These are phyloP conservation scores for Hipparchia semele DNA, from an alignment of 2,888 invertebrate genomes.

Conservation along the genomic window DNA sequence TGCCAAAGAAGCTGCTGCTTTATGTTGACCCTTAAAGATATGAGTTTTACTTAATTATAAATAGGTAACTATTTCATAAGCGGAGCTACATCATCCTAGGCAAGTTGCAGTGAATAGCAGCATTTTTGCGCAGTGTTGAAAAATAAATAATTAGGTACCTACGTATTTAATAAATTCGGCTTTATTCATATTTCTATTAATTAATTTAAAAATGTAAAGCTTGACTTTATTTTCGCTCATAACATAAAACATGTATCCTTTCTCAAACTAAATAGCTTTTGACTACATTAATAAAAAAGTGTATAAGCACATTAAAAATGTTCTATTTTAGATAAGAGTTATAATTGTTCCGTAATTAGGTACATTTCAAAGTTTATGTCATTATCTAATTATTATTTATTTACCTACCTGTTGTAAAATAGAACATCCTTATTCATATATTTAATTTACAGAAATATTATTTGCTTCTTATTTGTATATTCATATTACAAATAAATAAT, in stretches of 20 bases:
- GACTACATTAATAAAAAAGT: background rate
- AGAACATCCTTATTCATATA: slow-evolving; percentile 10
- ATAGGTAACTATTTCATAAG: slow-evolving; percentile 29
- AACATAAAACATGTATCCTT: slow-evolving; percentile 11
- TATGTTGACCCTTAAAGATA: slow-evolving; percentile 14
- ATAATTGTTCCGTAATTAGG: background rate
- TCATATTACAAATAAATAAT: slow-evolving; percentile 9
- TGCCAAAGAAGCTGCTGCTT: slow-evolving; percentile 24
- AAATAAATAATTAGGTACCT: background rate
- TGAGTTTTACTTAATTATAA: slow-evolving; percentile 20
- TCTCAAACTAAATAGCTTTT: slow-evolving; percentile 9
- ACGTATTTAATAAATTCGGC: slow-evolving; percentile 5
- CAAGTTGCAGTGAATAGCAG: slow-evolving; percentile 34
- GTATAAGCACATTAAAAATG: slow-evolving; percentile 2
- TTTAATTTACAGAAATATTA: background rate
- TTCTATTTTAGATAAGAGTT: slow-evolving; percentile 1
- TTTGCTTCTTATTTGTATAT: background rate
- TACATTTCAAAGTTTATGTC: background rate
- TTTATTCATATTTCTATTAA: slow-evolving; percentile 1
- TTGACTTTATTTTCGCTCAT: slow-evolving; percentile 15
- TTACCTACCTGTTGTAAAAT: background rate
- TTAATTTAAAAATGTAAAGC: slow-evolving; percentile 18
- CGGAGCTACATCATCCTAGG: slow-evolving; percentile 28
- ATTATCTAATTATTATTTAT: background rate
- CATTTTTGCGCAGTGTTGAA: slow-evolving; percentile 25